Percentiles rank a stretch among this genome's conserved stretches.
These are phyloP conservation scores for Calliphora vicina DNA, from an alignment of 1,140 invertebrate genomes.

Conservation along the genomic window DNA sequence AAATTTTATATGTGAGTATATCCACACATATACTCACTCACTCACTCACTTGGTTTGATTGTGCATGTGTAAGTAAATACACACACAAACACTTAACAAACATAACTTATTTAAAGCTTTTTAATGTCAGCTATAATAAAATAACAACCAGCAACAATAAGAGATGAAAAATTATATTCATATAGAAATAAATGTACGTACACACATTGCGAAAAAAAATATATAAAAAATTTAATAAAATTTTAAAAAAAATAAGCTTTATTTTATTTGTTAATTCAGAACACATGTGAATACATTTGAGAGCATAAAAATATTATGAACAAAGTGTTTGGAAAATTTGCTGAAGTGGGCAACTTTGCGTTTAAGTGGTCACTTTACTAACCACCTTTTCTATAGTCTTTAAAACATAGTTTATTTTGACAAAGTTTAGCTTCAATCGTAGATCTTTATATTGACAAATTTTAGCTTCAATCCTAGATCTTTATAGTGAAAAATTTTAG, in stretches of 20 bases:
- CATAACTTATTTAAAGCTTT: slow-evolving; percentile 34
- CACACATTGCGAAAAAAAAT: neutral
- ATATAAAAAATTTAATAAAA: neutral
- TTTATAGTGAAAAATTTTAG: too few relatives aligned
- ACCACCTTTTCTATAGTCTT: too few relatives aligned
- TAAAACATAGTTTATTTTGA: too few relatives aligned
- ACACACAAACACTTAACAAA: slow-evolving; percentile 21
- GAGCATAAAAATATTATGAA: neutral
- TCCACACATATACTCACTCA: neutral
- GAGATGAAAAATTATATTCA: slow-evolving; percentile 10
- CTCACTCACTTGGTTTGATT: neutral
- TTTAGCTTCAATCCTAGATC: too few relatives aligned
- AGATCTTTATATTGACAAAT: too few relatives aligned
- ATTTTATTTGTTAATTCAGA: neutral
- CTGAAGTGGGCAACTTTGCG: too few relatives aligned
- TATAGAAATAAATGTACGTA: neutral
- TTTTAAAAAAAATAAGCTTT: neutral
- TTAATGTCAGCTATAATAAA: slow-evolving; percentile 33
- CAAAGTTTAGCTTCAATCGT: too few relatives aligned
- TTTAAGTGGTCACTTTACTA: too few relatives aligned
- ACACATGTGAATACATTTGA: neutral
- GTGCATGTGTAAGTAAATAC: neutral
- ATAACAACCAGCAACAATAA: slow-evolving; percentile 12
- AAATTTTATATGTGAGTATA: neutral
- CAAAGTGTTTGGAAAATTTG: neutral